Conservation (phyloP, 2,888 invertebrate species). For the Melinaea menophilus region DNA sequence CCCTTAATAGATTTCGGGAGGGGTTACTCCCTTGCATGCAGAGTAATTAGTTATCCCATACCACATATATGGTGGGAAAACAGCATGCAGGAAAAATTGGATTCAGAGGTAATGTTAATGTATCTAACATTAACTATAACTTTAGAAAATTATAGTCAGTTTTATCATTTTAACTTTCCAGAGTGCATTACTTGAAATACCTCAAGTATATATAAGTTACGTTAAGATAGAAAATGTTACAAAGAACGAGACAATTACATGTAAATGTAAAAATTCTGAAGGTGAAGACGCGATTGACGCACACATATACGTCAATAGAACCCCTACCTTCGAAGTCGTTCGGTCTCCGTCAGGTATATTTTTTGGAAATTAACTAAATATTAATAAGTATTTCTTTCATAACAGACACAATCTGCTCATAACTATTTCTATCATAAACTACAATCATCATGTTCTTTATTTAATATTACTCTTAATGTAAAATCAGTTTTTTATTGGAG, state of each 20-base stretch:
- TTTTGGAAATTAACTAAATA: neutral
- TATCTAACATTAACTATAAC: neutral
- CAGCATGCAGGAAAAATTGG: constrained; percentile 31
- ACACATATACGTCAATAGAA: constrained; percentile 51
- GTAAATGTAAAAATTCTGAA: constrained; percentile 46
- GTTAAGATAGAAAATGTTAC: constrained; percentile 43
- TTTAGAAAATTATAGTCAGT: neutral
- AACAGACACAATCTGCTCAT: too few species aligned
- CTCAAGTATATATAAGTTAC: constrained; percentile 53
- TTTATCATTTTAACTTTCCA: constrained; percentile 31
- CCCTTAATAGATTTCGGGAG: constrained; percentile 43
- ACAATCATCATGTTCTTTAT: too few species aligned
- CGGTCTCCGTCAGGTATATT: constrained; percentile 50
- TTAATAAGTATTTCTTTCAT: too few species aligned
- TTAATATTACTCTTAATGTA: too few species aligned
- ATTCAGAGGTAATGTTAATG: constrained; percentile 37
- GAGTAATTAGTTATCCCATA: constrained; percentile 49
- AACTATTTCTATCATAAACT: too few species aligned
- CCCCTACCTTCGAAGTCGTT: constrained; percentile 51
- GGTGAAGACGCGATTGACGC: constrained; percentile 39
- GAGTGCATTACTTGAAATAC: constrained; percentile 51
- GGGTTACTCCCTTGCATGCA: constrained; percentile 49
- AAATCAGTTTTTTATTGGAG: too few species aligned
- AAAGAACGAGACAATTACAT: constrained; percentile 48
- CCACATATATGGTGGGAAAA: constrained; percentile 56